Percentiles rank a stretch among this genome's conserved stretches.
phyloP scores from a whole-genome alignment of 2,797 vertebrate species.

The Argyrosomus regius region DNA sequence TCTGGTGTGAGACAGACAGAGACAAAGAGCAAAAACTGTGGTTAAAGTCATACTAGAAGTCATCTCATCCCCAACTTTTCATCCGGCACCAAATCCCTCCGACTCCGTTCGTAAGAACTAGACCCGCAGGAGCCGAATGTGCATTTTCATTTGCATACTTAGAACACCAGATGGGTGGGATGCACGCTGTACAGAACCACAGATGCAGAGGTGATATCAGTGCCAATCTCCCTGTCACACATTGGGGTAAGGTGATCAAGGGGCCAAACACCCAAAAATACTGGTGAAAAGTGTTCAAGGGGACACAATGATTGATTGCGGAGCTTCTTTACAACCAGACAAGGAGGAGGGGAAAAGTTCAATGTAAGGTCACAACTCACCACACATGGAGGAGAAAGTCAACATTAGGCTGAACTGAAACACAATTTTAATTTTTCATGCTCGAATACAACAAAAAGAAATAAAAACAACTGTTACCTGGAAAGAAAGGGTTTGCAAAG shows the following conservation, averaged over 20 bases:
- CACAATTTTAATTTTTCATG: not conserved
- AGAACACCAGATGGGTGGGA: constrained; percentile 44
- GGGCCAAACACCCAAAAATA: constrained; percentile 1
- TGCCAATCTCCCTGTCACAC: constrained; percentile 9
- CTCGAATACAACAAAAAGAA: not conserved
- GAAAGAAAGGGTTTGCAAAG: no score
- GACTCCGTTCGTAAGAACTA: not conserved
- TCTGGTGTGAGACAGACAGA: constrained; percentile 1
- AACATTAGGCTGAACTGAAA: not conserved
- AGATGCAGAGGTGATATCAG: constrained; percentile 22
- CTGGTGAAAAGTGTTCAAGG: not conserved
- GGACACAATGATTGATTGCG: not conserved
- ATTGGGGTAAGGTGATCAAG: constrained; percentile 8
- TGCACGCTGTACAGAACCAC: constrained; percentile 3
- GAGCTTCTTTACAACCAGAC: not conserved
- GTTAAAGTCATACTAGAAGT: constrained; percentile 69
- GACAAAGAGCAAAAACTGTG: constrained; percentile 25
- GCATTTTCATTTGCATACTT: constrained; percentile 53
- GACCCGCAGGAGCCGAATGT: constrained; percentile 41
- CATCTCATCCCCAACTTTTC: constrained; percentile 41
- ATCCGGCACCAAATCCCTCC: constrained; percentile 18
- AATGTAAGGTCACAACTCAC: not conserved
- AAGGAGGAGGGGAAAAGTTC: not conserved
- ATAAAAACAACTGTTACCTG: not conserved
- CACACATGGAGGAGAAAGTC: not conserved